Percentiles rank a stretch among this genome's conserved stretches.
Evolutionary conservation across 2,888 invertebrate genomes (phyloP).

Genomic region (Micoletzkya japonica): DNA sequence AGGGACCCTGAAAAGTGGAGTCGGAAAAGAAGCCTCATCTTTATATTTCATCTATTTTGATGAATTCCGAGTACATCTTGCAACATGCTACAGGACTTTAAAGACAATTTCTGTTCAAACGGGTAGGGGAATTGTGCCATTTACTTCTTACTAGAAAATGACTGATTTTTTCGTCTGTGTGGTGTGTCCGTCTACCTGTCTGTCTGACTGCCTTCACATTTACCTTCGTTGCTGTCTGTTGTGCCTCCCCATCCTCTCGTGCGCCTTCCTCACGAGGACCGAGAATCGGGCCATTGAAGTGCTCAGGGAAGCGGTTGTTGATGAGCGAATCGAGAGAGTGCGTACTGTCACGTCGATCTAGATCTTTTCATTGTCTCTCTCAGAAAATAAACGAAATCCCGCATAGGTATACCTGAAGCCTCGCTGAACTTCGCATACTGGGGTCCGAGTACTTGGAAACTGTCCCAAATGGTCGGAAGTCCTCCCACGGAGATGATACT

Average conservation of each 20-base stretch:
- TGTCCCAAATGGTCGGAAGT: constrained; percentile 61
- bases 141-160: too few relatives aligned
- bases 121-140: too few relatives aligned
- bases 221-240: too few relatives aligned
- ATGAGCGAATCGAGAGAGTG: constrained; percentile 19
- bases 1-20: too few relatives aligned
- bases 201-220: not conserved
- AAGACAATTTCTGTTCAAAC: too few relatives aligned
- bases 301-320: constrained; percentile 18
- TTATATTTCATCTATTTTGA: too few relatives aligned
- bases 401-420: not conserved
- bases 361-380: not conserved
- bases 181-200: not conserved
- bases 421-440: constrained; percentile 43
- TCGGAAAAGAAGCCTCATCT: too few relatives aligned
- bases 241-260: not conserved
- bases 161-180: too few relatives aligned
- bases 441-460: constrained; percentile 55
- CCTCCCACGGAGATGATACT: constrained; percentile 36
- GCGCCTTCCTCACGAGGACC: not conserved
- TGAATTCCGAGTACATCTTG: too few relatives aligned
- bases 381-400: not conserved
- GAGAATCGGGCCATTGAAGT: constrained; percentile 14
- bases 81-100: too few relatives aligned
- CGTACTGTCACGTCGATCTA: constrained; percentile 21